Conservation (phyloP, 2,113 vertebrate species). For the Coregonus clupeaformis region DNA sequence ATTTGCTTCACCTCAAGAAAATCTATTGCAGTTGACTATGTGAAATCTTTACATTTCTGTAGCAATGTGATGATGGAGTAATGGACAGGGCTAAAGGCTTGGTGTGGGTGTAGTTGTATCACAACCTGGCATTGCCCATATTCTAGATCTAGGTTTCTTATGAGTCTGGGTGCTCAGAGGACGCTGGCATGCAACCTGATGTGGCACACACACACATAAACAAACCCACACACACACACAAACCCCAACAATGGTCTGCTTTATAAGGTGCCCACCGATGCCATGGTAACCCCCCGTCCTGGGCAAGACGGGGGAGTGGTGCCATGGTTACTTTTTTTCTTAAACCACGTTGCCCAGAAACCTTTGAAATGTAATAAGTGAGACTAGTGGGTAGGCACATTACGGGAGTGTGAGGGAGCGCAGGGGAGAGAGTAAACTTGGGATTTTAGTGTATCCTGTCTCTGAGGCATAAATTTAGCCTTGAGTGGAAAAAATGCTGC, state of each 20-base stretch:
- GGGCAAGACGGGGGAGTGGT: constrained; percentile 70
- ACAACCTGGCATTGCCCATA: constrained; percentile 60
- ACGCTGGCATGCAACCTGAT: constrained; percentile 76
- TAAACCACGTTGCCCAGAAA: constrained; percentile 78
- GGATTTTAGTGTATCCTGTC: constrained; percentile 60
- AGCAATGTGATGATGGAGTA: no score
- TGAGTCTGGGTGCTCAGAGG: constrained; percentile 71
- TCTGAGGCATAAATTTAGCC: constrained; percentile 55
- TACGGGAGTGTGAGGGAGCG: constrained; percentile 38
- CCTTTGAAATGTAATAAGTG: constrained; percentile 82
- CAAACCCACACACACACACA: constrained; percentile 41
- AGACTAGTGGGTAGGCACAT: constrained; percentile 77
- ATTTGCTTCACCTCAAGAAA: constrained; percentile 1
- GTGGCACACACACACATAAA: constrained; percentile 60
- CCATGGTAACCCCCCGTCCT: constrained; percentile 82
- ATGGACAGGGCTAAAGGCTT: constrained; percentile 11
- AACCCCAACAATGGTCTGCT: constrained; percentile 78
- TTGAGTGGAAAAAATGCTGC: constrained; percentile 36
- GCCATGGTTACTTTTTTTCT: constrained; percentile 71
- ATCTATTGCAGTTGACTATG: background rate
- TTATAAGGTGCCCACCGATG: constrained; percentile 81
- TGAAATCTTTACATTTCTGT: no score
- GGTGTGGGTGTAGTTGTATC: constrained; percentile 39
- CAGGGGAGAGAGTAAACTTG: constrained; percentile 41
- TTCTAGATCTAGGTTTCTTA: constrained; percentile 49